Evolutionary conservation across 2,113 vertebrate species (phyloP).

Genomic region (Clarias magur): DNA sequence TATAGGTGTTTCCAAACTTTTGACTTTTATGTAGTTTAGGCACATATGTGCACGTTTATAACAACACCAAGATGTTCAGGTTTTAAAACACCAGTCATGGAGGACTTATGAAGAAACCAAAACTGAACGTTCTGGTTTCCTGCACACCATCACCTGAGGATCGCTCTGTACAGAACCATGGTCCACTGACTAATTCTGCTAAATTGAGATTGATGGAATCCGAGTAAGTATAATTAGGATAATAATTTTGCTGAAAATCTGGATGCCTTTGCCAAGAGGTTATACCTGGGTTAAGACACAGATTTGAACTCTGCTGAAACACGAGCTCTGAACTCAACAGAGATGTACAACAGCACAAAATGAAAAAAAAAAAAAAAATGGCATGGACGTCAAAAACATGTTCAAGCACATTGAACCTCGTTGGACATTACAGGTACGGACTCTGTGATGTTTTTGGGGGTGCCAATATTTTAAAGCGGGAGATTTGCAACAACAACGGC

Average conservation of each 20-base stretch:
- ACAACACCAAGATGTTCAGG: too few relatives aligned
- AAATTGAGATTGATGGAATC: neutral
- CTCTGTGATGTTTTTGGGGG: neutral
- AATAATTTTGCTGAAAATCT: neutral
- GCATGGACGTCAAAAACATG: neutral
- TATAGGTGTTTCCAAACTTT: too few relatives aligned
- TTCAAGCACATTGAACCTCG: neutral
- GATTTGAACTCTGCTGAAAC: too few relatives aligned
- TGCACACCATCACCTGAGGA: too few relatives aligned
- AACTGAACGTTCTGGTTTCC: too few relatives aligned
- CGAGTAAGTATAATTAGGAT: neutral
- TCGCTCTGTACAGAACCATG: too few relatives aligned
- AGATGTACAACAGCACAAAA: neutral
- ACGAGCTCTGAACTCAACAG: neutral
- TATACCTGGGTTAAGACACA: neutral
- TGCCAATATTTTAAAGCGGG: neutral
- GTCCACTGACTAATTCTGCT: neutral
- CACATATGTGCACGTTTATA: too few relatives aligned
- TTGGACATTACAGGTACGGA: neutral
- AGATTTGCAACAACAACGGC: too few relatives aligned
- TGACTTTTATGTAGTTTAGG: too few relatives aligned
- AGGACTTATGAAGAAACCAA: too few relatives aligned
- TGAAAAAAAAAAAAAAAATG: too few relatives aligned
- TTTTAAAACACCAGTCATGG: too few relatives aligned
- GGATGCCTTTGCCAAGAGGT: neutral